A percentile compares a stretch with the other conserved stretches of the same genome.
Evolutionary conservation across 2,113 vertebrate species (phyloP).

Genomic region (Cephalopterus ornatus): DNA sequence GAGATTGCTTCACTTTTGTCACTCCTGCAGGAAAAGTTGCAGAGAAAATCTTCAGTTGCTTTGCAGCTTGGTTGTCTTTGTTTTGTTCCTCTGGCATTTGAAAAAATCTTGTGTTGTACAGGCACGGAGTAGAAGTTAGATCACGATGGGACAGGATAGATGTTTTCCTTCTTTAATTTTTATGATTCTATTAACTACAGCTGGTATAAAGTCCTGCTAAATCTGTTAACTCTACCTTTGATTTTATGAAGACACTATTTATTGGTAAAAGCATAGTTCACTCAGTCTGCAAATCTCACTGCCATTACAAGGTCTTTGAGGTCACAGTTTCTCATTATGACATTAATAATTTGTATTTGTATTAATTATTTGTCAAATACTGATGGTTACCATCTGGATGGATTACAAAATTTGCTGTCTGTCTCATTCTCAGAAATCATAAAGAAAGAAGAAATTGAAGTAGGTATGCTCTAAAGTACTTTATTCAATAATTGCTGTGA

Average conservation of each 20-base stretch:
- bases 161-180: not conserved
- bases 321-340: not conserved
- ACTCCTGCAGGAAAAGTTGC: not conserved
- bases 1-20: not conserved
- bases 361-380: slow-evolving; percentile 41
- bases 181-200: not conserved
- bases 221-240: not conserved
- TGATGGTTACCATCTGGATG: not conserved
- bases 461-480: not conserved
- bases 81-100: not conserved
- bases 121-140: not conserved
- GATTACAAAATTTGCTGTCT: not conserved
- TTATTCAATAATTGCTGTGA: not conserved
- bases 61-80: not conserved
- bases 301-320: not conserved
- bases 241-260: not conserved
- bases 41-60: not conserved
- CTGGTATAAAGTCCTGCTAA: not conserved
- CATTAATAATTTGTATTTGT: slow-evolving; percentile 34
- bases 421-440: not conserved
- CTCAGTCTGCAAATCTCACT: not conserved
- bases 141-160: not conserved
- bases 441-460: not conserved
- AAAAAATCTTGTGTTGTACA: not conserved
- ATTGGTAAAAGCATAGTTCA: not conserved